These are phyloP conservation scores for Hirudo medicinalis DNA, from an alignment of 1,140 invertebrate species.

Conservation along the genomic window DNA sequence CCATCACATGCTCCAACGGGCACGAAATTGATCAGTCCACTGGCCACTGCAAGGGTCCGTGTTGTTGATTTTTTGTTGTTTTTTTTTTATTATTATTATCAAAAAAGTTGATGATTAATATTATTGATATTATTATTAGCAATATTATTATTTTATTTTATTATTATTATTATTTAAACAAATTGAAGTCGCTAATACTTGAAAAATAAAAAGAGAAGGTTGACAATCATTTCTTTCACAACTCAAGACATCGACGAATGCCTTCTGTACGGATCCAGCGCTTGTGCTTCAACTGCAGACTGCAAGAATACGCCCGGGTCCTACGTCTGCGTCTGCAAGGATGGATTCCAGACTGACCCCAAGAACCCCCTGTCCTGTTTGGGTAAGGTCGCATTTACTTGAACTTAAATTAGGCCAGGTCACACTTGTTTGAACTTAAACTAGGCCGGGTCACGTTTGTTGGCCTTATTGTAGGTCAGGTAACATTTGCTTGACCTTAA, in stretches of 20 bases:
- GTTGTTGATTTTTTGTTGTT: not conserved
- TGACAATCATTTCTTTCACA: too few species aligned
- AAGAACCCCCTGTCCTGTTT: too few species aligned
- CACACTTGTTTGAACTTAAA: too few species aligned
- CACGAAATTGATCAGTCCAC: constrained; percentile 38
- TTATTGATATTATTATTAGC: not conserved
- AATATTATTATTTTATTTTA: not conserved
- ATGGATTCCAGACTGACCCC: constrained; percentile 53
- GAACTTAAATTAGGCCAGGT: too few species aligned
- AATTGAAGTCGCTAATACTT: constrained; percentile 16
- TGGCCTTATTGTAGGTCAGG: too few species aligned
- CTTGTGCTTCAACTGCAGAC: constrained; percentile 32
- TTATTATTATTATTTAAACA: too few species aligned
- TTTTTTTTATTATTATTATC: not conserved
- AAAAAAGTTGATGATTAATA: too few species aligned
- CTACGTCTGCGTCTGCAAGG: constrained; percentile 58
- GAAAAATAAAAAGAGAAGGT: too few species aligned
- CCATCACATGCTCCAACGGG: constrained; percentile 43
- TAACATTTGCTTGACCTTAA: too few species aligned
- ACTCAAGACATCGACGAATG: constrained; percentile 50
- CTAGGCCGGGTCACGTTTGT: too few species aligned
- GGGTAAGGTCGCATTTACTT: too few species aligned
- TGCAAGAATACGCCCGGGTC: constrained; percentile 53
- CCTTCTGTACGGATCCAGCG: constrained; percentile 32
- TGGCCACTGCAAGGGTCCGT: constrained; percentile 40